These are phyloP conservation scores for Emmelina monodactyla DNA, from an alignment of 2,888 invertebrate species.

Conservation along the genomic window DNA sequence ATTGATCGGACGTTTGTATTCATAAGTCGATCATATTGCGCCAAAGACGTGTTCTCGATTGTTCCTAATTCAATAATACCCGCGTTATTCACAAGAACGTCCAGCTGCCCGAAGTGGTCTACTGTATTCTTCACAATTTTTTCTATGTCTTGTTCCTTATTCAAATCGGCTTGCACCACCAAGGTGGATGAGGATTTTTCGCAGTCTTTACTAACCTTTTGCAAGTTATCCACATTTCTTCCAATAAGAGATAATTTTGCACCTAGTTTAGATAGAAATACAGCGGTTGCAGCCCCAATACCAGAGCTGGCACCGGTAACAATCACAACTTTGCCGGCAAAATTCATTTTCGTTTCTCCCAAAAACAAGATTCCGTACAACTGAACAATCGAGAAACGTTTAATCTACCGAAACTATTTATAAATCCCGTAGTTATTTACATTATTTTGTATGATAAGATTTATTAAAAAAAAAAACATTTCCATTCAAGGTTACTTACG, in stretches of 20 bases:
- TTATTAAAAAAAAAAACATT: no score
- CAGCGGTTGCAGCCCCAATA: slow-evolving; percentile 83
- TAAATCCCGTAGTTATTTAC: no score
- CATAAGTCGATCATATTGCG: slow-evolving; percentile 90
- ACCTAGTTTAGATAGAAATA: slow-evolving; percentile 77
- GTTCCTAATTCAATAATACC: slow-evolving; percentile 83
- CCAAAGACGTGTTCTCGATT: slow-evolving; percentile 85
- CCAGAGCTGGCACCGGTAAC: slow-evolving; percentile 87
- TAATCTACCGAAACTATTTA: no score
- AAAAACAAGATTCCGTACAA: no score
- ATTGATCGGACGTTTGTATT: slow-evolving; percentile 87
- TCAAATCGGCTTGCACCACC: slow-evolving; percentile 74
- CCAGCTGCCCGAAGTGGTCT: slow-evolving; percentile 76
- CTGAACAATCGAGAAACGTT: no score
- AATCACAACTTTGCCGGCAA: slow-evolving; percentile 76
- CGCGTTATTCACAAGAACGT: slow-evolving; percentile 90
- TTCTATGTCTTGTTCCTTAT: slow-evolving; percentile 75
- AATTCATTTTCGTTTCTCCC: slow-evolving; percentile 50
- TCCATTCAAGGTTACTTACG: no score
- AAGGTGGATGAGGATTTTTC: slow-evolving; percentile 53
- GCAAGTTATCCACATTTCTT: slow-evolving; percentile 71
- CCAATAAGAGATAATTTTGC: slow-evolving; percentile 78
- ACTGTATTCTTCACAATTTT: slow-evolving; percentile 77
- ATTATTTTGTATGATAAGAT: no score
- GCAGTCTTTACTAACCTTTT: slow-evolving; percentile 46